phyloP scores from a whole-genome alignment of 2,888 invertebrate species.

The Caradrina kadenii region DNA sequence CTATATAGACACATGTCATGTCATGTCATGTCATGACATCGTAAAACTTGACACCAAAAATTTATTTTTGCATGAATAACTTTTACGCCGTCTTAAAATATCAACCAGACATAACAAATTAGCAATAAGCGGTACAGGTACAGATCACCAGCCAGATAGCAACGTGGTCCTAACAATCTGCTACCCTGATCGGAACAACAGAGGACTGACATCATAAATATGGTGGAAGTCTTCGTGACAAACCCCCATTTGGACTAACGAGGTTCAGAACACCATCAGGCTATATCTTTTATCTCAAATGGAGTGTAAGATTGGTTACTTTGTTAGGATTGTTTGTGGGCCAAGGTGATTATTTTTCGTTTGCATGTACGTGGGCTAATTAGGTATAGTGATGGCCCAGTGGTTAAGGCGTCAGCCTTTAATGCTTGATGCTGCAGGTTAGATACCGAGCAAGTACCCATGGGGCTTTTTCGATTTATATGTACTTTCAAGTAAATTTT shows the following conservation, averaged over 20 bases:
- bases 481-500: too few species aligned
- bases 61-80: neutral
- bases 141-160: conserved; percentile 51
- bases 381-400: neutral
- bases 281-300: conserved; percentile 70
- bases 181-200: conserved; percentile 64
- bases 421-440: too few species aligned
- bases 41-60: too few species aligned
- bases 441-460: too few species aligned
- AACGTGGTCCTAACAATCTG: conserved; percentile 59
- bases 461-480: too few species aligned
- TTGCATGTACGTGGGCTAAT: conserved; percentile 37
- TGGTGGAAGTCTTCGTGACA: conserved; percentile 72
- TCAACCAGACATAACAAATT: neutral
- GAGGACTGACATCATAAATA: conserved; percentile 71
- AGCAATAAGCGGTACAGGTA: conserved; percentile 44
- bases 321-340: conserved; percentile 28
- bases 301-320: conserved; percentile 61
- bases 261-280: conserved; percentile 64
- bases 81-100: neutral
- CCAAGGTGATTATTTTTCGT: conserved; percentile 37
- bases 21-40: too few species aligned
- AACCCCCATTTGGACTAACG: conserved; percentile 71
- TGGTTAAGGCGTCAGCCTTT: too few species aligned
- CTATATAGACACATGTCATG: too few species aligned